Conservation (phyloP, 2,797 vertebrate genomes). For the Enteromius anoplus region DNA sequence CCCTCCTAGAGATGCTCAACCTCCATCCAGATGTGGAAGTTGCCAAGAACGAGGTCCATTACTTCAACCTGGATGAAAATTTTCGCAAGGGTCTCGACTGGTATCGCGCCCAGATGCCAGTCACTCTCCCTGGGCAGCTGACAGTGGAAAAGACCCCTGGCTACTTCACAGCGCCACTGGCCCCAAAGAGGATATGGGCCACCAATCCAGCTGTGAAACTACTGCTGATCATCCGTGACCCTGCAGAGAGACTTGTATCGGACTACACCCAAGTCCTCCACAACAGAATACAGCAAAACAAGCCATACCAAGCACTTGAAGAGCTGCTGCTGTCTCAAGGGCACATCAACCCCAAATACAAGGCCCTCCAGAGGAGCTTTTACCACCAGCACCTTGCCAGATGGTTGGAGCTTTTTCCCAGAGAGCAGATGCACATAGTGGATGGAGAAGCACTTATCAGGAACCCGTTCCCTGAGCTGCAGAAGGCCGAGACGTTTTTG, state of each 20-base stretch:
- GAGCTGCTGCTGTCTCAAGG: conserved; percentile 74
- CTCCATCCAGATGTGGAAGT: conserved; percentile 82
- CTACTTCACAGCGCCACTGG: conserved; percentile 78
- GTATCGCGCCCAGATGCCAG: conserved; percentile 84
- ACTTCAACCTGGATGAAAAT: conserved; percentile 84
- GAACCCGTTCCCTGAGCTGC: conserved; percentile 81
- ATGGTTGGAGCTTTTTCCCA: conserved; percentile 81
- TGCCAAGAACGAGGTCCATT: conserved; percentile 83
- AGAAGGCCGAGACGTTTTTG: conserved; percentile 78
- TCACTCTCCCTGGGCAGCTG: conserved; percentile 73
- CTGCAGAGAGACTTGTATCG: conserved; percentile 80
- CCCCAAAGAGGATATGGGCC: conserved; percentile 72
- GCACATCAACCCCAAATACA: conserved; percentile 75
- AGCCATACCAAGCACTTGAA: conserved; percentile 80
- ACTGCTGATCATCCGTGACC: conserved; percentile 82
- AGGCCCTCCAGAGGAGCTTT: conserved; percentile 82
- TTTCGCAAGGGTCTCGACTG: conserved; percentile 77
- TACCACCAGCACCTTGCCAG: conserved; percentile 78
- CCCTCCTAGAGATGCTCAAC: conserved; percentile 83
- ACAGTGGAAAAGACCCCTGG: conserved; percentile 85
- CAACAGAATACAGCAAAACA: conserved; percentile 78
- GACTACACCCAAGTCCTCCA: conserved; percentile 87
- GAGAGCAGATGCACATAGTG: conserved; percentile 81
- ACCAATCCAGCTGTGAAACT: conserved; percentile 77
- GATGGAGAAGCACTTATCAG: conserved; percentile 80